These are phyloP conservation scores for Eupsilia transversa DNA, from an alignment of 2,888 invertebrate species.

Conservation along the genomic window DNA sequence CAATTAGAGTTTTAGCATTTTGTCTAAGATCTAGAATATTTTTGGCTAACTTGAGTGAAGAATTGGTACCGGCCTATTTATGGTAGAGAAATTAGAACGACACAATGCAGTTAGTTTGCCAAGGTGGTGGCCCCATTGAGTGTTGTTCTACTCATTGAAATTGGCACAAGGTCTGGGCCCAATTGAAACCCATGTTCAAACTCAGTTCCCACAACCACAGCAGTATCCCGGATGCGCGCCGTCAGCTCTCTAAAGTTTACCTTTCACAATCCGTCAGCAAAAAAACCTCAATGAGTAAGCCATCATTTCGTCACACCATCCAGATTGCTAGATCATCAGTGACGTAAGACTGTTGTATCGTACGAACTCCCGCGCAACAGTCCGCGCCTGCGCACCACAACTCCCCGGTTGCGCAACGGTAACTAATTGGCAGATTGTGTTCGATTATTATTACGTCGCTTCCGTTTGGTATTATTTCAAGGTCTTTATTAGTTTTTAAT, in stretches of 20 bases:
- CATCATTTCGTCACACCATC: conserved; percentile 48
- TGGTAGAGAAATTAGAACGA: neutral
- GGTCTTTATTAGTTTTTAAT: conserved; percentile 38
- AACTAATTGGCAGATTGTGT: conserved; percentile 63
- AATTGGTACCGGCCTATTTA: neutral
- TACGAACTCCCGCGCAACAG: conserved; percentile 52
- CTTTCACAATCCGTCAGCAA: conserved; percentile 28
- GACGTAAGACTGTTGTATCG: conserved; percentile 50
- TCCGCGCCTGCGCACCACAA: conserved; percentile 44
- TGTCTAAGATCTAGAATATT: neutral
- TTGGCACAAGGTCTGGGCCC: conserved; percentile 22
- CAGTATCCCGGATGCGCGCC: conserved; percentile 36
- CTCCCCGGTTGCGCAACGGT: conserved; percentile 61
- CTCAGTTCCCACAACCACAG: conserved; percentile 21
- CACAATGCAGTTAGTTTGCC: neutral
- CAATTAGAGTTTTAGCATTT: neutral
- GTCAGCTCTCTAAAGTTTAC: neutral
- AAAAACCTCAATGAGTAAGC: conserved; percentile 47
- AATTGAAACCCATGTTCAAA: conserved; percentile 13
- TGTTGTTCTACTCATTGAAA: conserved; percentile 10
- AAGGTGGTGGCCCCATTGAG: neutral
- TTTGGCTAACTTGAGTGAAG: neutral
- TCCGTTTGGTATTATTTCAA: conserved; percentile 59
- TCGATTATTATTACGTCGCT: conserved; percentile 56
- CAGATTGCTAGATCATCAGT: conserved; percentile 55